A percentile compares a stretch with the other conserved stretches of the same genome.
Conservation (phyloP, 30 jellyfish, hydroid and myxozoan species). For the Aurelia sp. region DNA sequence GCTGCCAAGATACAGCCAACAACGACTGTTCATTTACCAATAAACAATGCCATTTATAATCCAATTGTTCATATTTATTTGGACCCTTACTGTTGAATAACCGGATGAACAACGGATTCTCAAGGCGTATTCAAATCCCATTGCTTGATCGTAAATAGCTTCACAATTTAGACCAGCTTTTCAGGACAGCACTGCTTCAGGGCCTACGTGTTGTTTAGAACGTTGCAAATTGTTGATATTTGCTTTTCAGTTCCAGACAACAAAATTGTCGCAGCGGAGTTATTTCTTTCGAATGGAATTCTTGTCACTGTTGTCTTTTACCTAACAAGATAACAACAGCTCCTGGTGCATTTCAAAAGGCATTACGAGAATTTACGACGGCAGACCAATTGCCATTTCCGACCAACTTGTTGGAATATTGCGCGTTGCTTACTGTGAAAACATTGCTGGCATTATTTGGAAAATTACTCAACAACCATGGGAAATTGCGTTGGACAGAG, state of each 20-base stretch:
- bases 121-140: conserved; percentile 10
- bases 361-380: too few relatives aligned
- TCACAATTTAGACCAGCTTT: background rate
- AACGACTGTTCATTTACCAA: background rate
- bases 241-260: too few relatives aligned
- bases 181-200: too few relatives aligned
- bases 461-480: background rate
- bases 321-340: too few relatives aligned
- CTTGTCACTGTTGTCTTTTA: too few relatives aligned
- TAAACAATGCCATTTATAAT: conserved; percentile 3
- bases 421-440: background rate
- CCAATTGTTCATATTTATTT: conserved; percentile 18
- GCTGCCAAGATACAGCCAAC: background rate
- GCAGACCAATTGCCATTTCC: too few relatives aligned
- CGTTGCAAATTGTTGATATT: background rate
- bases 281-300: too few relatives aligned
- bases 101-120: conserved; percentile 5
- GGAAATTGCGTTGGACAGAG: conserved; percentile 56
- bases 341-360: too few relatives aligned
- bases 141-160: conserved; percentile 14
- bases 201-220: background rate
- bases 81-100: conserved; percentile 13
- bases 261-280: too few relatives aligned
- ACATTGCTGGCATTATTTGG: background rate
- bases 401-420: too few relatives aligned